Conservation (phyloP, 2,113 vertebrate genomes). For the Phaetusa simplex region DNA sequence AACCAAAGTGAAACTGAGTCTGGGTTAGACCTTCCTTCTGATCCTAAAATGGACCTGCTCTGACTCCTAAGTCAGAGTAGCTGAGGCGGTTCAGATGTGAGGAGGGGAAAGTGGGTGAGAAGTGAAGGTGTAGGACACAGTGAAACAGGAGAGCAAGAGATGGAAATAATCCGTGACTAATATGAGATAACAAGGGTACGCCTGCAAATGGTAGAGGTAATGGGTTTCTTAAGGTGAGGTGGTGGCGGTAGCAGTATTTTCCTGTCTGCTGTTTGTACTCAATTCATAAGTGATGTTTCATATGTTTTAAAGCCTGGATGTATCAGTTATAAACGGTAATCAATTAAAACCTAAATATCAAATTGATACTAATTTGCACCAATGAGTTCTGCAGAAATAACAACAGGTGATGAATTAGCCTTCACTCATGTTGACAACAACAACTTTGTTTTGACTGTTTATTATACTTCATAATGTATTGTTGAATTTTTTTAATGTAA, state of each 20-base stretch:
- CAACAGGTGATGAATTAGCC: background rate
- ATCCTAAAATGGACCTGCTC: background rate
- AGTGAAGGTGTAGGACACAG: background rate
- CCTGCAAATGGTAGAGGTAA: background rate
- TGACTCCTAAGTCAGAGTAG: background rate
- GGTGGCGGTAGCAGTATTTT: background rate
- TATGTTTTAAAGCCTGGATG: background rate
- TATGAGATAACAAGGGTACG: fast-evolving
- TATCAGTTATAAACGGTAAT: background rate
- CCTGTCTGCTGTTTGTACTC: background rate
- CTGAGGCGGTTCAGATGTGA: background rate
- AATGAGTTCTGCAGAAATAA: background rate
- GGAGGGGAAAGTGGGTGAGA: background rate
- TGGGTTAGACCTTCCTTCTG: background rate
- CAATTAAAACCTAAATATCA: background rate
- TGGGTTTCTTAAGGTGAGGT: background rate
- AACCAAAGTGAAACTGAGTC: background rate
- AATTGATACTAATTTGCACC: background rate
- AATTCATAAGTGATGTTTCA: background rate
- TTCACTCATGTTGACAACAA: background rate
- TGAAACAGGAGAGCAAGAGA: background rate
- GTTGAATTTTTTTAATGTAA: background rate
- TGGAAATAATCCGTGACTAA: background rate
- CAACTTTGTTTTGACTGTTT: background rate
- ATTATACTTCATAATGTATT: background rate